These are phyloP conservation scores for Desmodus rotundus DNA, from an alignment of 2,113 vertebrate genomes.

Conservation along the genomic window DNA sequence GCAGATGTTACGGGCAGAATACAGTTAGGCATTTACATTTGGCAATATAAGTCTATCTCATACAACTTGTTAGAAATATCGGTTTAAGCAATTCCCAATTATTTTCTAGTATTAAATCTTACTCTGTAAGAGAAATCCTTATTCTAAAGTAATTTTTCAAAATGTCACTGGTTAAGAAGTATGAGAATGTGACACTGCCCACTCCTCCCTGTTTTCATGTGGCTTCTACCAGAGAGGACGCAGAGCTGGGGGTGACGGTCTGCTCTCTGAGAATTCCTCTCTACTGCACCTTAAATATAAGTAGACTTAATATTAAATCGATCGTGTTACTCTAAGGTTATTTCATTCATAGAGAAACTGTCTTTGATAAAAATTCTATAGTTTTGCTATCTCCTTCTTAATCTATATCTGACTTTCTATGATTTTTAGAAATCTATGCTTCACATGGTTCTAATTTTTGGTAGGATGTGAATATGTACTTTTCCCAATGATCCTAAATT, in stretches of 20 bases:
- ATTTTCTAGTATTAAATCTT: conserved; percentile 11
- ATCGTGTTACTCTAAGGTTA: background rate
- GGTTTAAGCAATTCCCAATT: conserved; percentile 1
- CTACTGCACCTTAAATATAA: background rate
- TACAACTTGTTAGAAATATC: background rate
- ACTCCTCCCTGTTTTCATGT: background rate
- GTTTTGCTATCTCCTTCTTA: background rate
- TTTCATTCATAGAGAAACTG: conserved; percentile 41
- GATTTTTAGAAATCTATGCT: conserved; percentile 2
- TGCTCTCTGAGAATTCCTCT: background rate
- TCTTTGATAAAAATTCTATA: background rate
- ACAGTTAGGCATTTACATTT: background rate
- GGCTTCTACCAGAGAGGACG: conserved; percentile 5
- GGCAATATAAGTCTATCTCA: background rate
- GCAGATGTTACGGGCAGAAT: background rate
- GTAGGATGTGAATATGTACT: background rate
- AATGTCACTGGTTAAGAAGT: background rate
- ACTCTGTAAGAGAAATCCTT: conserved; percentile 13
- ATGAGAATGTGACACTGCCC: background rate
- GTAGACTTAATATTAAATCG: background rate
- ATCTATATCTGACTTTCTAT: background rate
- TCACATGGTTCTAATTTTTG: background rate
- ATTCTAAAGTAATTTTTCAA: conserved; percentile 1
- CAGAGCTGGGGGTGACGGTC: background rate
- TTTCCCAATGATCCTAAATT: conserved; percentile 56